Percentiles rank a stretch among this genome's conserved stretches.
Conservation (phyloP, 2,888 invertebrate species). For the Ochropacha duplaris region DNA sequence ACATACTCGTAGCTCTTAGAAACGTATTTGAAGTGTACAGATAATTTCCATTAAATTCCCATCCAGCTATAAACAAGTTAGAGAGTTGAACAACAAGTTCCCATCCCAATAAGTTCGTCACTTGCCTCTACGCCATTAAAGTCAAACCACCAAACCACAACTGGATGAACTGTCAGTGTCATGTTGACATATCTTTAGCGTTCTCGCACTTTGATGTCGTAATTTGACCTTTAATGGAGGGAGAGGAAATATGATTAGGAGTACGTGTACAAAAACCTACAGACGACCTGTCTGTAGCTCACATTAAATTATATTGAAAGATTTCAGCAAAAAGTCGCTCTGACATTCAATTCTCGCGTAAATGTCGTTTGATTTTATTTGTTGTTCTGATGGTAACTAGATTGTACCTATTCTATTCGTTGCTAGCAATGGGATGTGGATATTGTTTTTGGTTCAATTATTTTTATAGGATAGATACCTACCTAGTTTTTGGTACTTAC, state of each 20-base stretch:
- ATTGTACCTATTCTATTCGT: background rate
- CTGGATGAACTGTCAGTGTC: slow-evolving; percentile 4
- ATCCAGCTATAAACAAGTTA: background rate
- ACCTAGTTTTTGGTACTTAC: too few species aligned
- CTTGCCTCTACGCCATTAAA: background rate
- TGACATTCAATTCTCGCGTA: background rate
- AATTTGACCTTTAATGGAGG: background rate
- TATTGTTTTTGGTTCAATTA: background rate
- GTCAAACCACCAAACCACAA: slow-evolving; percentile 9
- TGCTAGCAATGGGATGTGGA: background rate
- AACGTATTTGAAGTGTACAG: background rate
- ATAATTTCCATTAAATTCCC: background rate
- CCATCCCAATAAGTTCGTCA: background rate
- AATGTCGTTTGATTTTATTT: background rate
- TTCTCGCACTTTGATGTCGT: background rate
- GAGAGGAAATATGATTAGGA: background rate
- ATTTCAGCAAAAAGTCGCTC: background rate
- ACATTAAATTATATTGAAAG: background rate
- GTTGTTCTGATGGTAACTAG: background rate
- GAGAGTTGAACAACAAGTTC: background rate
- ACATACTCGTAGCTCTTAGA: background rate
- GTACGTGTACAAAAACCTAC: background rate
- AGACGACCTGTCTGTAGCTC: background rate
- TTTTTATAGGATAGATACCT: too few species aligned
- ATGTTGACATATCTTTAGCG: background rate